phyloP scores from a whole-genome alignment of 1,140 invertebrate species.

The Diachasma alloeum region DNA sequence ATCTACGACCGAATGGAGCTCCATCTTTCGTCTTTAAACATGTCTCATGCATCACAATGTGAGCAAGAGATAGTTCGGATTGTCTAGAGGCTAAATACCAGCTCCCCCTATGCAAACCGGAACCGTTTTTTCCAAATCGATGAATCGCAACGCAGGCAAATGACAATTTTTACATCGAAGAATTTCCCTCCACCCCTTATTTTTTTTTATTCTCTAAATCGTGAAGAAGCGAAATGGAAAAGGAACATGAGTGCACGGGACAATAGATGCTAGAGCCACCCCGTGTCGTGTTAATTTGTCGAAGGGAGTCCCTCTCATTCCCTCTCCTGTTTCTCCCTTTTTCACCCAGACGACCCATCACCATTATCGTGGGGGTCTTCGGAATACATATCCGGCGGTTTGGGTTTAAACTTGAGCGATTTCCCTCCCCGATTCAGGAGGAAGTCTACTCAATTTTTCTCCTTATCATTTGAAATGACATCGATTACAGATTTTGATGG shows the following conservation, averaged over 20 bases:
- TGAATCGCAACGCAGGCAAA: constrained; percentile 55
- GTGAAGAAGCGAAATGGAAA: constrained; percentile 14
- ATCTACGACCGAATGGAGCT: too few species aligned
- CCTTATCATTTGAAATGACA: not conserved
- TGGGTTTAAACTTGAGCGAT: constrained; percentile 45
- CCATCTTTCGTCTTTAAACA: too few species aligned
- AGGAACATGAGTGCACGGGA: constrained; percentile 10
- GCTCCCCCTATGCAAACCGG: constrained; percentile 42
- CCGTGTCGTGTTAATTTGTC: constrained; percentile 30
- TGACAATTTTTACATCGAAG: constrained; percentile 63
- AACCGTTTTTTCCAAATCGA: constrained; percentile 64
- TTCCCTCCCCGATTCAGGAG: constrained; percentile 19
- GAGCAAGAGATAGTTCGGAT: constrained; percentile 31
- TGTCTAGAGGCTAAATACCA: not conserved
- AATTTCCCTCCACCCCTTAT: constrained; percentile 26
- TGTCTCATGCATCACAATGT: too few species aligned
- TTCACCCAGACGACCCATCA: constrained; percentile 39
- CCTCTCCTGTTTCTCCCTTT: constrained; percentile 9
- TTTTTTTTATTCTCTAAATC: constrained; percentile 5
- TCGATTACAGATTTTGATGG: not conserved
- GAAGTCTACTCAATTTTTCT: not conserved
- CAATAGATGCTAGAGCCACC: constrained; percentile 13
- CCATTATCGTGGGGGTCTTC: constrained; percentile 48
- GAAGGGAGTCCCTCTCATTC: constrained; percentile 9
- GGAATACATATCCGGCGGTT: constrained; percentile 55